A percentile compares a stretch with the other conserved stretches of the same genome.
phyloP scores from a whole-genome alignment of 2,797 vertebrate species.

The Sandelia bainsii region DNA sequence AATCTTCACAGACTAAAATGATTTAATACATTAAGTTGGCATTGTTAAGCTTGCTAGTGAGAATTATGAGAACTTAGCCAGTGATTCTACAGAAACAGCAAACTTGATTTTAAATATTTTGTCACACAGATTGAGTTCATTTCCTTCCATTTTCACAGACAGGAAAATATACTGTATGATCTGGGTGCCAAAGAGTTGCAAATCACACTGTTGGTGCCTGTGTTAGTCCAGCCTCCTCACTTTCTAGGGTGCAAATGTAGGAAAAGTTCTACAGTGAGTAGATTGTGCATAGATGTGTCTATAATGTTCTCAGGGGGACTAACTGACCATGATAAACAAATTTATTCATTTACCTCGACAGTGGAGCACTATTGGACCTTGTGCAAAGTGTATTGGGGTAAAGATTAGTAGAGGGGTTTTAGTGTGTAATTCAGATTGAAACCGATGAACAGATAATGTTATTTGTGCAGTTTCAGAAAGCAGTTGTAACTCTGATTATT shows the following conservation, averaged over 20 bases:
- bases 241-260: slow-evolving; percentile 64
- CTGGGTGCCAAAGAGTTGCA: slow-evolving; percentile 78
- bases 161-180: slow-evolving; percentile 51
- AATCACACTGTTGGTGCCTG: slow-evolving; percentile 69
- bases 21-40: slow-evolving; percentile 37
- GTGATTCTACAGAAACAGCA: slow-evolving; percentile 11
- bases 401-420: slow-evolving; percentile 38
- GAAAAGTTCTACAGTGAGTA: slow-evolving; percentile 40
- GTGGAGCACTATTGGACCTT: slow-evolving; percentile 54
- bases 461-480: slow-evolving; percentile 53
- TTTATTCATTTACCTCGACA: slow-evolving; percentile 69
- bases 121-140: slow-evolving; percentile 51
- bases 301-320: slow-evolving; percentile 79
- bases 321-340: slow-evolving; percentile 57
- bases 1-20: too few species aligned
- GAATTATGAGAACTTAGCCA: slow-evolving; percentile 14
- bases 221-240: slow-evolving; percentile 62
- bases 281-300: slow-evolving; percentile 58
- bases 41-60: slow-evolving; percentile 13
- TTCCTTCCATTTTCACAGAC: slow-evolving; percentile 50
- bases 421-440: slow-evolving; percentile 53
- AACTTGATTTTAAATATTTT: slow-evolving; percentile 51
- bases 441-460: slow-evolving; percentile 55
- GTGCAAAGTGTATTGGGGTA: slow-evolving; percentile 45
- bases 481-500: slow-evolving; percentile 32